phyloP scores from a whole-genome alignment of 2,113 vertebrate species.

The Odocoileus virginianus region DNA sequence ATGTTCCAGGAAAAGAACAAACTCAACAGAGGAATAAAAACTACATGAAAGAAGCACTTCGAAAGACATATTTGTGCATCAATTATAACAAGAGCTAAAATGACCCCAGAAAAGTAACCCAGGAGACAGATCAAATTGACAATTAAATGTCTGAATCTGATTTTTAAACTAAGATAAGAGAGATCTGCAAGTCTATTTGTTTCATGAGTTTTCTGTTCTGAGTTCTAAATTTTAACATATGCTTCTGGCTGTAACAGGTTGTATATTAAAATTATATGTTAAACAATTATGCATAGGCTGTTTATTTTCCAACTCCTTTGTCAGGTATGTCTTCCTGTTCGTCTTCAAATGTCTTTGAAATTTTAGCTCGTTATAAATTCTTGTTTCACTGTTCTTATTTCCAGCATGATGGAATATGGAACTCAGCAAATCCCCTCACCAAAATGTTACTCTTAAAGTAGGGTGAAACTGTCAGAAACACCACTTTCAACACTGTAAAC shows the following conservation, averaged over 20 bases:
- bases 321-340: not conserved
- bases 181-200: not conserved
- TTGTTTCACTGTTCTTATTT: not conserved
- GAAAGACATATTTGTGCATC: too few relatives aligned
- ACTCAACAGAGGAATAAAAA: not conserved
- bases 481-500: not conserved
- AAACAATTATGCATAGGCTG: not conserved
- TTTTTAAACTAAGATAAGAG: not conserved
- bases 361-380: not conserved
- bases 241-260: not conserved
- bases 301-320: not conserved
- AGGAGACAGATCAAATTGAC: fast-evolving
- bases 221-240: not conserved
- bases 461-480: not conserved
- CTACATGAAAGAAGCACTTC: not conserved
- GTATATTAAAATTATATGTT: not conserved
- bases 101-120: not conserved
- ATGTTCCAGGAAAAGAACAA: not conserved
- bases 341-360: not conserved
- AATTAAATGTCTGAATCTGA: not conserved
- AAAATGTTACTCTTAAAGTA: not conserved
- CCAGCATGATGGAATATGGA: not conserved
- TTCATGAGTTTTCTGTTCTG: not conserved
- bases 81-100: not conserved
- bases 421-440: not conserved